Evolutionary conservation across 2,797 vertebrate genomes (phyloP).

Genomic region (Synaphobranchus kaupii): DNA sequence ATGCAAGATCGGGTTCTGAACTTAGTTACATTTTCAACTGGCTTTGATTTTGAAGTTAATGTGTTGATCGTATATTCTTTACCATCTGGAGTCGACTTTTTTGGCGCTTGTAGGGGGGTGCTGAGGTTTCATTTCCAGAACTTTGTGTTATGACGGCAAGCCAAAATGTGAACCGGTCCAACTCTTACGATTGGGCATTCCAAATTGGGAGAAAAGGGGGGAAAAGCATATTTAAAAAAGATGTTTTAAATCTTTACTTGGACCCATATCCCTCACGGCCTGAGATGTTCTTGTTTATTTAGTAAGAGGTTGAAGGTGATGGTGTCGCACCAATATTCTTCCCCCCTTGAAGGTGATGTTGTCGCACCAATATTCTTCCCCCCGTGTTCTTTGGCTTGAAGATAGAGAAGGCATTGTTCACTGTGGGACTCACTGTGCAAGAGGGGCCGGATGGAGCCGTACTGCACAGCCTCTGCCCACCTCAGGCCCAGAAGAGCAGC

Average conservation of each 20-base stretch:
- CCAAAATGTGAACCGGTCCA: no score
- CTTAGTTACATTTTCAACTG: not conserved
- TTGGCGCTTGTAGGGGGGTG: not conserved
- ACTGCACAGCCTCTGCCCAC: not conserved
- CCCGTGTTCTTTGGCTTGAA: not conserved
- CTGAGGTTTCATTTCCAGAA: not conserved
- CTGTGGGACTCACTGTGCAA: not conserved
- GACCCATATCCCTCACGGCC: not conserved
- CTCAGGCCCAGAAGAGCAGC: not conserved
- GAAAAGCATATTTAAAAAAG: not conserved
- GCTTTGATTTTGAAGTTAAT: not conserved
- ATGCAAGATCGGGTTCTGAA: not conserved
- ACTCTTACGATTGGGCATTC: not conserved
- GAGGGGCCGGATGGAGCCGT: slow-evolving; percentile 3
- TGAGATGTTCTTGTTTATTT: slow-evolving; percentile 2
- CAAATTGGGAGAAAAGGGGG: no score
- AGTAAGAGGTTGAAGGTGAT: not conserved
- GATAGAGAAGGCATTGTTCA: not conserved
- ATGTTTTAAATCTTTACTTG: not conserved
- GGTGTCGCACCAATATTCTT: not conserved
- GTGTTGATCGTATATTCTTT: not conserved
- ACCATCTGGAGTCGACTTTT: not conserved
- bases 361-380: not conserved
- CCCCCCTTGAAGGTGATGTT: slow-evolving; percentile 1
- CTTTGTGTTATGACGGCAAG: not conserved